Conservation (phyloP, 1,140 invertebrate genomes). For the Zaprionus nigranus region DNA sequence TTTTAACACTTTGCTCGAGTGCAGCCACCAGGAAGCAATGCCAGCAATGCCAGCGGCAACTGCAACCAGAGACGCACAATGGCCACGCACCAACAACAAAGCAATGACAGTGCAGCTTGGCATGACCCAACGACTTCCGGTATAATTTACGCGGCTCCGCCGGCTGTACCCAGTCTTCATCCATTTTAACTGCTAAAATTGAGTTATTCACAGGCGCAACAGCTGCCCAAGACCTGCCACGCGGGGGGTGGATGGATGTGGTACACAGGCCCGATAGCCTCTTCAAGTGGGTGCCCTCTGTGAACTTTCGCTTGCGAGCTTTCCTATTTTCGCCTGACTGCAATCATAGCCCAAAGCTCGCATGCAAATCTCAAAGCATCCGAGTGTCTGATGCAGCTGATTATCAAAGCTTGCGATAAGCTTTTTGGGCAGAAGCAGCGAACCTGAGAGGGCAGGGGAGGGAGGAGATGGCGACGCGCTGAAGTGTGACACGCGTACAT, state of each 20-base stretch:
- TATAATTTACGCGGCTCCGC: constrained; percentile 38
- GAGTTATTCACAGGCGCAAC: constrained; percentile 59
- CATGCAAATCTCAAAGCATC: constrained; percentile 17
- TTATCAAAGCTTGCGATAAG: constrained; percentile 54
- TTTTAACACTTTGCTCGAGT: constrained; percentile 65
- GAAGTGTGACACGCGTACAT: constrained; percentile 14
- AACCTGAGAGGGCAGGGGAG: neutral
- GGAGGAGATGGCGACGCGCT: neutral
- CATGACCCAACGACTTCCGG: constrained; percentile 74
- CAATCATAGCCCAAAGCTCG: neutral
- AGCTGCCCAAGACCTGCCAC: constrained; percentile 49
- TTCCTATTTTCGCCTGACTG: neutral
- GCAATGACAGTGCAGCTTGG: constrained; percentile 39
- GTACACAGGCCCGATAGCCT: neutral
- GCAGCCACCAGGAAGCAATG: constrained; percentile 61
- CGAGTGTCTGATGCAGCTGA: constrained; percentile 47
- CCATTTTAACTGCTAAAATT: constrained; percentile 53
- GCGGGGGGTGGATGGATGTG: constrained; percentile 9
- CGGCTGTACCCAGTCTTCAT: constrained; percentile 12
- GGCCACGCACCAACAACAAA: constrained; percentile 19
- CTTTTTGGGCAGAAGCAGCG: constrained; percentile 30
- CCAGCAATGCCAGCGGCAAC: constrained; percentile 9
- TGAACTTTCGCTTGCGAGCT: constrained; percentile 18
- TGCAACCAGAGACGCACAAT: constrained; percentile 49
- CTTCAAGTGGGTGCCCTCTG: neutral